Conservation (phyloP, 2,797 vertebrate species). For the Jordanella pulchra region DNA sequence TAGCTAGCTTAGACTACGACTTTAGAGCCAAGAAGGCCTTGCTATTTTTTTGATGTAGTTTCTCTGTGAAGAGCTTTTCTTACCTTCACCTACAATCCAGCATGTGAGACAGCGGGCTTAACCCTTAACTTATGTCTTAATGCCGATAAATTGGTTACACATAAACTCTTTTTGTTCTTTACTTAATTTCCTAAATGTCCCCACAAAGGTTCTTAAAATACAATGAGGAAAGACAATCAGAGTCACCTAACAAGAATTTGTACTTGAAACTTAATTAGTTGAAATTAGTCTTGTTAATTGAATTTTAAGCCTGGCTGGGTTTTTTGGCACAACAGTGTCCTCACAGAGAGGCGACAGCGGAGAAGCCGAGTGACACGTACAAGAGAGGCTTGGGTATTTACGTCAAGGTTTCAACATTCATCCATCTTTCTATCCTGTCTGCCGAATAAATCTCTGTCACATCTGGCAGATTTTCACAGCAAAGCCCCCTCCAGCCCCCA, state of each 20-base stretch:
- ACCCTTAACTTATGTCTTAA: too few relatives aligned
- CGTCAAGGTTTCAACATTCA: slow-evolving; percentile 53
- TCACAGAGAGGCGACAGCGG: slow-evolving; percentile 29
- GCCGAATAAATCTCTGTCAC: slow-evolving; percentile 61
- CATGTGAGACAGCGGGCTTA: too few relatives aligned
- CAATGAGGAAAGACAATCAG: slow-evolving; percentile 9
- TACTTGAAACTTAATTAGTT: slow-evolving; percentile 54
- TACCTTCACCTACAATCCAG: slow-evolving; percentile 1
- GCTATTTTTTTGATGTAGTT: slow-evolving; percentile 30
- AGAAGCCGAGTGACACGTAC: slow-evolving; percentile 35
- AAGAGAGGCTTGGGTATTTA: slow-evolving; percentile 23
- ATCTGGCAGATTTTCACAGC: slow-evolving; percentile 64
- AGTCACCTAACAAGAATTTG: slow-evolving; percentile 47
- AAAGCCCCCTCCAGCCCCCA: neutral
- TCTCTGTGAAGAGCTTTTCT: slow-evolving; percentile 59
- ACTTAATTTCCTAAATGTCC: slow-evolving; percentile 3
- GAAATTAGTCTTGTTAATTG: slow-evolving; percentile 61
- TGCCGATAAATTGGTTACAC: too few relatives aligned
- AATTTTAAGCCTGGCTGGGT: slow-evolving; percentile 64
- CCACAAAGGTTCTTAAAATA: slow-evolving; percentile 25
- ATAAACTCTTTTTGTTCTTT: neutral
- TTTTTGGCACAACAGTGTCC: slow-evolving; percentile 53
- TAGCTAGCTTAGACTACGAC: slow-evolving; percentile 4
- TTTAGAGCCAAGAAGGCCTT: slow-evolving; percentile 57
- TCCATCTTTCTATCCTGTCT: slow-evolving; percentile 50